A percentile compares a stretch with the other conserved stretches of the same genome.
These are phyloP conservation scores for Sinocyclocheilus anshuiensis DNA, from an alignment of 2,113 vertebrate genomes.

Conservation along the genomic window DNA sequence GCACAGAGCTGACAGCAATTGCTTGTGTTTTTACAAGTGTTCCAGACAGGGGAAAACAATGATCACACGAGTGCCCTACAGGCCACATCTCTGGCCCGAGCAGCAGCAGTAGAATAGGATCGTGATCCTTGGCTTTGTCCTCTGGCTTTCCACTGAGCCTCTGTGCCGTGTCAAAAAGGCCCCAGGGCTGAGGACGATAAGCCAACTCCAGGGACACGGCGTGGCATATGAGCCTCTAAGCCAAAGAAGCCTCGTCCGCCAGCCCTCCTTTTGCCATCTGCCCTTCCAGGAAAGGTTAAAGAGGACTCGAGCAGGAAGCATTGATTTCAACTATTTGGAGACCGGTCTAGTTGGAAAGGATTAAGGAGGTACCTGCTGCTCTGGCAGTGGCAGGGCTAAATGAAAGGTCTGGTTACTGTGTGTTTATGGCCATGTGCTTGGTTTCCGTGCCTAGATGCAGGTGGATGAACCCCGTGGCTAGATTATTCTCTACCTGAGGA, in stretches of 20 bases:
- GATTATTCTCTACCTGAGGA: constrained; percentile 25
- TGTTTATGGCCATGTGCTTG: constrained; percentile 24
- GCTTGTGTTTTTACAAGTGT: constrained; percentile 47
- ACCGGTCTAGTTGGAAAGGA: constrained; percentile 48
- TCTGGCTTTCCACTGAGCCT: constrained; percentile 48
- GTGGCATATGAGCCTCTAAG: constrained; percentile 35
- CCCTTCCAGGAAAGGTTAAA: constrained; percentile 53
- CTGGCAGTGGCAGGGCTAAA: constrained; percentile 25
- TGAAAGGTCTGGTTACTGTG: constrained; percentile 36
- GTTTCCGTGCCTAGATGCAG: constrained; percentile 12
- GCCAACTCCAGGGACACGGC: constrained; percentile 45
- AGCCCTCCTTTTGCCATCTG: constrained; percentile 43
- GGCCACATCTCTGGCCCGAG: constrained; percentile 30
- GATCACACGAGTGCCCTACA: constrained; percentile 42
- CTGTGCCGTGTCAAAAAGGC: constrained; percentile 45
- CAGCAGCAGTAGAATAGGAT: constrained; percentile 29
- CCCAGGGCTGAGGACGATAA: constrained; percentile 48
- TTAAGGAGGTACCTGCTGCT: constrained; percentile 48
- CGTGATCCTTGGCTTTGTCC: constrained; percentile 53
- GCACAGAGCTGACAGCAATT: constrained; percentile 43
- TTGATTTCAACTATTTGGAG: constrained; percentile 45
- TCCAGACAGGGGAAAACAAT: constrained; percentile 46
- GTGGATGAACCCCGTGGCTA: neutral
- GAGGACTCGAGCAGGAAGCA: constrained; percentile 35
- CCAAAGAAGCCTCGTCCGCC: constrained; percentile 14